A percentile compares a stretch with the other conserved stretches of the same genome.
These are phyloP conservation scores for Drosophila yooni DNA, from an alignment of 2,888 invertebrate genomes.

Conservation along the genomic window DNA sequence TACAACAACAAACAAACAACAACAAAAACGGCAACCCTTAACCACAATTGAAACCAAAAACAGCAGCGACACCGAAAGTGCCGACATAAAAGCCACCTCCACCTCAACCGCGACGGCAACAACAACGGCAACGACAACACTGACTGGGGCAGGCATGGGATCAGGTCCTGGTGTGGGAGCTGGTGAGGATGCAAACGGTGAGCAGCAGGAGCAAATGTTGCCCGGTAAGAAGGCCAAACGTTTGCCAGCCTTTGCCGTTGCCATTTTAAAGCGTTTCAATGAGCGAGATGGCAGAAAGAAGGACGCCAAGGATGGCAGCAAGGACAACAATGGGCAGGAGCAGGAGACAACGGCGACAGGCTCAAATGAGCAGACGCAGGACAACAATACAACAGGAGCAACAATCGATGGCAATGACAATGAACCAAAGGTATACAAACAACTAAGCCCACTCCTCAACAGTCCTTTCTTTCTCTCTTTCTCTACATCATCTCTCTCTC, in stretches of 20 bases:
- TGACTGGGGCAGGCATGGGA: constrained; percentile 74
- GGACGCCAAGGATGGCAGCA: constrained; percentile 40
- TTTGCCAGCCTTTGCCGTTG: constrained; percentile 81
- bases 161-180: constrained; percentile 20
- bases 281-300: constrained; percentile 78
- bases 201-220: constrained; percentile 55
- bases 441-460: constrained; percentile 32
- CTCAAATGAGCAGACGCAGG: constrained; percentile 59
- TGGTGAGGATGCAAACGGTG: constrained; percentile 32
- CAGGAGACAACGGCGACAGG: constrained; percentile 54
- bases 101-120: constrained; percentile 79
- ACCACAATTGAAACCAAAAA: constrained; percentile 70
- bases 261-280: constrained; percentile 83
- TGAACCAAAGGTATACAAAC: constrained; percentile 83
- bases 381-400: constrained; percentile 50
- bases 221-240: constrained; percentile 74
- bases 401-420: constrained; percentile 83
- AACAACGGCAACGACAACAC: constrained; percentile 84
- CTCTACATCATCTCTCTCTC: constrained; percentile 7
- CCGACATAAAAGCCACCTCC: constrained; percentile 85
- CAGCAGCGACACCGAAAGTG: constrained; percentile 90
- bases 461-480: constrained; percentile 14
- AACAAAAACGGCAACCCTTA: constrained; percentile 47
- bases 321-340: constrained; percentile 56
- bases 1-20: constrained; percentile 35